Evolutionary conservation across 2,888 invertebrate genomes (phyloP).

Genomic region (Stenodema calcarata): DNA sequence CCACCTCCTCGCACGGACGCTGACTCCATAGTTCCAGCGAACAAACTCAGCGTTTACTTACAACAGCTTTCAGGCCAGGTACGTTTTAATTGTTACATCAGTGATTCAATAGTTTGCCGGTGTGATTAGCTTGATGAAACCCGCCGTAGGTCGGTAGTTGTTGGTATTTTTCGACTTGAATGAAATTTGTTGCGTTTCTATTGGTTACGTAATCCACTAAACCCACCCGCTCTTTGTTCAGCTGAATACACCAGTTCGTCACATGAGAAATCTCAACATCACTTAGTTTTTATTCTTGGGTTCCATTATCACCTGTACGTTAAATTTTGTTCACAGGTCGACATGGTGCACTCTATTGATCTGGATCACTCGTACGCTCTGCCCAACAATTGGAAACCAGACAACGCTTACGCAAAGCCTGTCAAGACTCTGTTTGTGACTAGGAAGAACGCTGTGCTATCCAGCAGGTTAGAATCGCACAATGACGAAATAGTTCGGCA

Average conservation of each 20-base stretch:
- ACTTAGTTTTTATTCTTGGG: too few species aligned
- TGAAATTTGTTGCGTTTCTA: too few species aligned
- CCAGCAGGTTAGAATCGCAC: slow-evolving; percentile 60
- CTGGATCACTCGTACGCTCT: slow-evolving; percentile 78
- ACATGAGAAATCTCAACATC: too few species aligned
- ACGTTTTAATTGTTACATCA: neutral
- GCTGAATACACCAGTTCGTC: too few species aligned
- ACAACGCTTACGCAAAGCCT: slow-evolving; percentile 69
- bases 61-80: slow-evolving; percentile 38
- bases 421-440: slow-evolving; percentile 65
- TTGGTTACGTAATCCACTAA: too few species aligned
- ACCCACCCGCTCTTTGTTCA: too few species aligned
- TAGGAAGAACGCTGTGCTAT: slow-evolving; percentile 57
- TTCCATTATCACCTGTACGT: too few species aligned
- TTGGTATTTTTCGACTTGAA: too few species aligned
- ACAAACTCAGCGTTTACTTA: slow-evolving; percentile 33
- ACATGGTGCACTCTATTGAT: slow-evolving; percentile 62
- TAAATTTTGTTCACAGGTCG: slow-evolving; percentile 59
- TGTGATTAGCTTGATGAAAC: too few species aligned
- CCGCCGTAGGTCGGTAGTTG: too few species aligned
- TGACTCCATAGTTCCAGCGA: neutral
- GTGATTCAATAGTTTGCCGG: too few species aligned
- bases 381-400: slow-evolving; percentile 73
- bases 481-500: too few species aligned
- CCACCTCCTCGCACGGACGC: neutral